Conservation (phyloP, 2,797 vertebrate species). For the Thalassophryne amazonica region DNA sequence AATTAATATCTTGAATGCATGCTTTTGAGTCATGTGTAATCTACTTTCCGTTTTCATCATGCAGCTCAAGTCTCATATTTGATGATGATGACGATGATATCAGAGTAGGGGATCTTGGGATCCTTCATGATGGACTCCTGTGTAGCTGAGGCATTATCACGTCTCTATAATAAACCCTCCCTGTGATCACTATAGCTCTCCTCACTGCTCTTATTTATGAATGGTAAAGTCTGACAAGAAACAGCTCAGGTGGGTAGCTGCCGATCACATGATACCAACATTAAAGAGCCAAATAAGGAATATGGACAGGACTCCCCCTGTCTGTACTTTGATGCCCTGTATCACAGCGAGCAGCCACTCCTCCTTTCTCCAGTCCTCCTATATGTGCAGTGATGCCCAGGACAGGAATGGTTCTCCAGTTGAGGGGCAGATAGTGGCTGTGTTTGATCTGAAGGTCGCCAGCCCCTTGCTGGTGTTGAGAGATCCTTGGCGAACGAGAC, state of each 20-base stretch:
- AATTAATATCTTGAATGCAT: conserved; percentile 31
- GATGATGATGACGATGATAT: conserved; percentile 51
- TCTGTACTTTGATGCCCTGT: conserved; percentile 86
- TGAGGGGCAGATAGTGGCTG: conserved; percentile 85
- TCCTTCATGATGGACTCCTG: conserved; percentile 66
- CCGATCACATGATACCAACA: conserved; percentile 70
- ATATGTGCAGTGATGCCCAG: conserved; percentile 51
- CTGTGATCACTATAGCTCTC: conserved; percentile 63
- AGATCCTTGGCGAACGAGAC: conserved; percentile 92
- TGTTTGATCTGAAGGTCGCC: conserved; percentile 99
- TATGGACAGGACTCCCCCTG: conserved; percentile 53
- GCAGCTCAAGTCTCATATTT: conserved; percentile 68
- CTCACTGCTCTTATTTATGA: conserved; percentile 74
- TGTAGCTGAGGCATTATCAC: conserved; percentile 65
- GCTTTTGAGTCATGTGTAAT: conserved; percentile 52
- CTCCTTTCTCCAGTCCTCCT: conserved; percentile 38
- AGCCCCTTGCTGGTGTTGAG: conserved; percentile 89
- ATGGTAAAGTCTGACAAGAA: conserved; percentile 72
- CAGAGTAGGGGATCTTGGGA: conserved; percentile 57
- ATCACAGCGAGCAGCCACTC: conserved; percentile 81
- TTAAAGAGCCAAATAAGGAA: conserved; percentile 66
- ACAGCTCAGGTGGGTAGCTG: conserved; percentile 62
- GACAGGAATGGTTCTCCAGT: conserved; percentile 30
- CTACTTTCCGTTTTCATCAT: conserved; percentile 64
- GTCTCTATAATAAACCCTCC: conserved; percentile 61